phyloP scores from a whole-genome alignment of 2,797 vertebrate genomes.

The Periparus ater region DNA sequence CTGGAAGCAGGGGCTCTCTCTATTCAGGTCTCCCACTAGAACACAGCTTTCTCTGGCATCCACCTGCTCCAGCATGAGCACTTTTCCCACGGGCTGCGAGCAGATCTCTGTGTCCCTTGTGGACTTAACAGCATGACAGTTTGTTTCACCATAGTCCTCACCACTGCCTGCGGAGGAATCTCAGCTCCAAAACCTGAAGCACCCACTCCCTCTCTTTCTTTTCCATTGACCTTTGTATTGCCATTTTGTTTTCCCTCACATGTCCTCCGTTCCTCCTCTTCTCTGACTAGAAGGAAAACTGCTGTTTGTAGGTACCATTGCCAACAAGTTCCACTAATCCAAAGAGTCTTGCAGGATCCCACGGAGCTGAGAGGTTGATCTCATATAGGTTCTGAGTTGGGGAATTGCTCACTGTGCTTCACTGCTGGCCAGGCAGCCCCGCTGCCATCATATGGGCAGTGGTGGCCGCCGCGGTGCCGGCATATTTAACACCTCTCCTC shows the following conservation, averaged over 20 bases:
- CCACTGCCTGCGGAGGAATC: background rate
- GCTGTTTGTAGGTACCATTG: no score
- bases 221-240: background rate
- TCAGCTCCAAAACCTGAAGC: background rate
- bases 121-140: background rate
- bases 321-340: background rate
- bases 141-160: background rate
- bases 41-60: background rate
- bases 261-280: background rate
- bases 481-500: no score
- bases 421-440: background rate
- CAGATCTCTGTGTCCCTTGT: background rate
- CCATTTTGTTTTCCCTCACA: background rate
- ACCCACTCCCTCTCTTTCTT: background rate
- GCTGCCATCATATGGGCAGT: background rate
- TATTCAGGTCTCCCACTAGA: background rate
- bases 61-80: background rate
- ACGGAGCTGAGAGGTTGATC: background rate
- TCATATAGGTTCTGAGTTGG: rapidly evolving
- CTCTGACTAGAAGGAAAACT: background rate
- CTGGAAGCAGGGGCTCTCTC: background rate
- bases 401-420: background rate
- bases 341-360: background rate
- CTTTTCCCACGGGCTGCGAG: background rate
- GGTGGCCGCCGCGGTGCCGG: background rate